Conservation (phyloP, 2,888 invertebrate species). For the Drosophila testacea region DNA sequence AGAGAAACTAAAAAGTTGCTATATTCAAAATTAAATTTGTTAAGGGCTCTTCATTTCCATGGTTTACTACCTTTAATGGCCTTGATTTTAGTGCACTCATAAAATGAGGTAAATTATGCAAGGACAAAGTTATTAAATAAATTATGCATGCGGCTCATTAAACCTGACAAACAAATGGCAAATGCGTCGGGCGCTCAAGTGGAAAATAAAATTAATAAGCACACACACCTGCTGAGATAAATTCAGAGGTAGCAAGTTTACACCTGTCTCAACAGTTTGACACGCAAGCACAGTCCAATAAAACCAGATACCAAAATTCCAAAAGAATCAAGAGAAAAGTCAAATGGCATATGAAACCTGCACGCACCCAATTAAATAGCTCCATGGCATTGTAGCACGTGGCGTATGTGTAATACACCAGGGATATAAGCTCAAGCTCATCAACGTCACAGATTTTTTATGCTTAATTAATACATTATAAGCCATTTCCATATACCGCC, state of each 20-base stretch:
- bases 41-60: neutral
- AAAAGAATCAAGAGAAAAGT: slow-evolving; percentile 16
- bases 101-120: slow-evolving; percentile 53
- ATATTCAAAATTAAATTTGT: slow-evolving; percentile 1
- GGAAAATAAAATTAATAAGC: slow-evolving; percentile 61
- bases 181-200: slow-evolving; percentile 37
- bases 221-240: slow-evolving; percentile 4
- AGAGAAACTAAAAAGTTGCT: neutral
- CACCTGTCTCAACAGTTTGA: slow-evolving; percentile 33
- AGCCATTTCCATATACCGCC: slow-evolving; percentile 43
- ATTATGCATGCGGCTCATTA: slow-evolving; percentile 74
- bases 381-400: slow-evolving; percentile 20
- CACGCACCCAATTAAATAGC: slow-evolving; percentile 29
- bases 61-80: slow-evolving; percentile 28
- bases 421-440: slow-evolving; percentile 21
- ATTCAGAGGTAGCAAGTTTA: slow-evolving; percentile 31
- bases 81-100: slow-evolving; percentile 50
- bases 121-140: slow-evolving; percentile 70
- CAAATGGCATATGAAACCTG: slow-evolving; percentile 12
- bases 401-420: slow-evolving; percentile 40
- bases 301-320: slow-evolving; percentile 31
- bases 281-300: slow-evolving; percentile 16
- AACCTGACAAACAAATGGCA: slow-evolving; percentile 43
- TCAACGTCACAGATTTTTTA: slow-evolving; percentile 29
- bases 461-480: slow-evolving; percentile 66